Percentiles rank a stretch among this genome's conserved stretches.
phyloP scores from a whole-genome alignment of 2,113 vertebrate species.

The Potamarius usumacintae region DNA sequence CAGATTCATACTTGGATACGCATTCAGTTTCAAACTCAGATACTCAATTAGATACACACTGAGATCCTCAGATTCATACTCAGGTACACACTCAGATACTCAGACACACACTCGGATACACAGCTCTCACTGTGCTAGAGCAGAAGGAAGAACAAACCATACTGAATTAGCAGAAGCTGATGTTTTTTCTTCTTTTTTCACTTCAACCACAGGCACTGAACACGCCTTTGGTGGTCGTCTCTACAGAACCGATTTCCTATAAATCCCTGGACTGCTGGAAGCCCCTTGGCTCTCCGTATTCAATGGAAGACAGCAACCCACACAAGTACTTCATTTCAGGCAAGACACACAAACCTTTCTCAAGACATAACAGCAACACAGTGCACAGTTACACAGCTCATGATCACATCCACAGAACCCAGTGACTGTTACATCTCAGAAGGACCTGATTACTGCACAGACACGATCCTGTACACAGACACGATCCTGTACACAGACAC shows the following conservation, averaged over 20 bases:
- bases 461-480: neutral
- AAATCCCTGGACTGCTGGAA: conserved; percentile 42
- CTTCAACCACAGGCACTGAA: conserved; percentile 37
- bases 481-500: neutral
- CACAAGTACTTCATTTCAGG: conserved; percentile 81
- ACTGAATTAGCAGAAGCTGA: neutral
- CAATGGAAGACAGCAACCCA: conserved; percentile 73
- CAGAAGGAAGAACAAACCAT: too few species aligned
- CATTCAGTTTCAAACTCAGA: too few species aligned
- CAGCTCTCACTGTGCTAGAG: too few species aligned
- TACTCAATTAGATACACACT: too few species aligned
- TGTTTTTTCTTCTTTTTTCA: neutral
- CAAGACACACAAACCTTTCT: conserved; percentile 50
- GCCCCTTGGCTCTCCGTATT: conserved; percentile 65
- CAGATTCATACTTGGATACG: too few species aligned
- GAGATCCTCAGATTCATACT: too few species aligned
- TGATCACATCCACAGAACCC: neutral
- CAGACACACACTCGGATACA: too few species aligned
- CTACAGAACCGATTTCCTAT: conserved; percentile 46
- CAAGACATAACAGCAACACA: neutral
- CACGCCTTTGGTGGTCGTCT: conserved; percentile 47
- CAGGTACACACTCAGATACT: too few species aligned
- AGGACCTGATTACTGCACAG: neutral
- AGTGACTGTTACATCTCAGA: neutral
- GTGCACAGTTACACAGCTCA: neutral